Conservation (phyloP, 2,797 vertebrate genomes). For the Lepidocolaptes lacrymiger region DNA sequence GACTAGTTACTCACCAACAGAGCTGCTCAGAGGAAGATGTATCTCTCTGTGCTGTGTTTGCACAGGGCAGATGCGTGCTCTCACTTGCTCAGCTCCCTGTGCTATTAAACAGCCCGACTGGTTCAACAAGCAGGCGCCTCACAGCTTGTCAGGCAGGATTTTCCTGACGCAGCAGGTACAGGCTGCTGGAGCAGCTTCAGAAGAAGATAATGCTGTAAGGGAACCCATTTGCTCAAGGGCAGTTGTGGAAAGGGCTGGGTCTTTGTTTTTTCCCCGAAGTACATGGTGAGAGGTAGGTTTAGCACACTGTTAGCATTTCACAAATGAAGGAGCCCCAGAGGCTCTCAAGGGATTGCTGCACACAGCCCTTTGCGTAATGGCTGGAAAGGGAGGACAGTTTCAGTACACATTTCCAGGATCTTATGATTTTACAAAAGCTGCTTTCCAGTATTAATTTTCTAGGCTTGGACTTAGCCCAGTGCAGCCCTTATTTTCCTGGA, state of each 20-base stretch:
- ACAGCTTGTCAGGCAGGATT: neutral
- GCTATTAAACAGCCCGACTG: neutral
- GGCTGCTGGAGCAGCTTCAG: neutral
- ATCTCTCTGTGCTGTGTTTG: neutral
- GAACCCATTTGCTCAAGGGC: neutral
- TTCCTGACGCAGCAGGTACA: neutral
- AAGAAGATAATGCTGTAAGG: neutral
- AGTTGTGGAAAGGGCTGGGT: neutral
- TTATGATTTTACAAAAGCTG: neutral
- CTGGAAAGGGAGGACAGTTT: neutral
- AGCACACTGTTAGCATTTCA: neutral
- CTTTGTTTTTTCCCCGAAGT: neutral
- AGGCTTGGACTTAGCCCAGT: neutral
- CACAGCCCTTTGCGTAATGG: neutral
- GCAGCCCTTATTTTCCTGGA: neutral
- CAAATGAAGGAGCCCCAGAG: fast-evolving
- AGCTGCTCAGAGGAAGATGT: neutral
- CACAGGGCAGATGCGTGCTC: neutral
- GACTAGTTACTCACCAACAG: neutral
- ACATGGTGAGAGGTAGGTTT: neutral
- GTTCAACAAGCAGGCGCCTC: neutral
- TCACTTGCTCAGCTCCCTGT: neutral
- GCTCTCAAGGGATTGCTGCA: neutral
- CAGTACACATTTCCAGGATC: neutral
- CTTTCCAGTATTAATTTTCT: neutral